Evolutionary conservation across 2,113 vertebrate genomes (phyloP).

Genomic region (Seriola rivoliana): DNA sequence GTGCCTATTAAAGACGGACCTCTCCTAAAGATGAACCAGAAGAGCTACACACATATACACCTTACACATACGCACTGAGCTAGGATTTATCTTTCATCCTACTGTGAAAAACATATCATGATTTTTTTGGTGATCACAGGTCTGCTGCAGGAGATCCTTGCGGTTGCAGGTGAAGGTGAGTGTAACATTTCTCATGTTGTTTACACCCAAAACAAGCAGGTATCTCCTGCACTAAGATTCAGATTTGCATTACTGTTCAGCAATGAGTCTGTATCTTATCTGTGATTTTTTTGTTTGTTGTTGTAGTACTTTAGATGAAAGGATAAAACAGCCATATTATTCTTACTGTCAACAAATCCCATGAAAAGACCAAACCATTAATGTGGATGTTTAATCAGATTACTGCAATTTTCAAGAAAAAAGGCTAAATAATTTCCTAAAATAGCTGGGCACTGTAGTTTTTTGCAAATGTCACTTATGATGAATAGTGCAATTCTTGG

Average conservation of each 20-base stretch:
- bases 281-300: background rate
- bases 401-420: background rate
- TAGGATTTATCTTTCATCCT: constrained; percentile 9
- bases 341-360: background rate
- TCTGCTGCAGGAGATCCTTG: constrained; percentile 56
- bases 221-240: background rate
- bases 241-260: background rate
- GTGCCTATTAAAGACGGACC: constrained; percentile 50
- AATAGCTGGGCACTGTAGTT: background rate
- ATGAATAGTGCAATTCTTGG: background rate
- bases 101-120: constrained; percentile 43
- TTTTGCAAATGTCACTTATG: background rate
- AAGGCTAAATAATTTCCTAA: background rate
- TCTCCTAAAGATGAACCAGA: constrained; percentile 11
- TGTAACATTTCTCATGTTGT: constrained; percentile 14
- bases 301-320: background rate
- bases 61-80: background rate
- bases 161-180: constrained; percentile 74
- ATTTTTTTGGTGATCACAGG: constrained; percentile 54
- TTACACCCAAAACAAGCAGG: background rate
- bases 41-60: constrained; percentile 3
- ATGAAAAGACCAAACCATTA: background rate
- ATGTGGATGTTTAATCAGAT: background rate
- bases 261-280: background rate
- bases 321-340: background rate